Base-by-base conservation (phyloP, 1,140 invertebrate species). In the Triops longicaudatus region DNA sequence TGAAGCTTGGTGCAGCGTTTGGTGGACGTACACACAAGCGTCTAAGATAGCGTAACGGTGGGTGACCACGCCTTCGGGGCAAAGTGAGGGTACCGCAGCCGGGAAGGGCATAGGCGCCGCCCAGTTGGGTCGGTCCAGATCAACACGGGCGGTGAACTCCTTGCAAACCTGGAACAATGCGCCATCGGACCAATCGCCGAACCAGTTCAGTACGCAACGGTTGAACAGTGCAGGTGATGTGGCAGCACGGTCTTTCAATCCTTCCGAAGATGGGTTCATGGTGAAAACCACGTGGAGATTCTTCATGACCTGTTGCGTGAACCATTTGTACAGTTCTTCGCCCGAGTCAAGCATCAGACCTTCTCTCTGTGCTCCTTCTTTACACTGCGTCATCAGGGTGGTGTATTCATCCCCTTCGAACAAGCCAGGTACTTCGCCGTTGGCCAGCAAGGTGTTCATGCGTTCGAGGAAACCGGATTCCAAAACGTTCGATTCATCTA, bases 281-380 rank as follows among this genome's bases (percentile, higher is more conserved):
- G 98, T 99, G 84, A 99, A 99, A 11, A 99, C 98, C 28, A 99
- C 98, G 84, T 99, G 98, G 3, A 99, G 87, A 86, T 99, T 99
- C 79, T 93, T 91, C 94, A 99, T 99, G 26, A 99, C 97, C 89
- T 98, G 92, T 79, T 94, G 92, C 0, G 98, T 99, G 83, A 99
- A 99, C 93, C 93, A 93, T 87, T 99, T 99, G 85, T 99, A 99
- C 1, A 99, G 85, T 85, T 99, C 98, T 84, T 99, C 98, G 78
- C 93, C 94, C 0, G 96, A 98, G 85, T 99, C 98, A 11, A 99
- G 85, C 97, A 99, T 99, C 0, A 98, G 85, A 10, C 98, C 98
- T 87, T 99, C 96, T 73, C 97, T 88, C 82, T 98, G 96, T 12
- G 97, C 96, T 0, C 97, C 97, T 86, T 99, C 98, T 85, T 99